A percentile compares a stretch with the other conserved stretches of the same genome.
Conservation (phyloP, 1,140 invertebrate species). For the Hestina assimilis region DNA sequence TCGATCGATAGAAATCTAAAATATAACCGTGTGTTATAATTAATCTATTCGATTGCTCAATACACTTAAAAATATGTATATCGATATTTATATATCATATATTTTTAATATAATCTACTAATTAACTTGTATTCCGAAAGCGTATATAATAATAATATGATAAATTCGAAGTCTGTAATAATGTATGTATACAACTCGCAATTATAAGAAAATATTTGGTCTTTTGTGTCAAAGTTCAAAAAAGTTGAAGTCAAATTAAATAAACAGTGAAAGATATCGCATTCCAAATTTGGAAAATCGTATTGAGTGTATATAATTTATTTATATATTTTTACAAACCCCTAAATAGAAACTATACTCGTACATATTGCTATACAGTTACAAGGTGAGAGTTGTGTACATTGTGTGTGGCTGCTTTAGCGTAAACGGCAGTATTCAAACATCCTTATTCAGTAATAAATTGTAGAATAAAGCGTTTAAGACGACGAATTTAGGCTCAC, state of each 20-base stretch:
- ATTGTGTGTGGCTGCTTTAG: slow-evolving; percentile 2
- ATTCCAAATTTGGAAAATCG: slow-evolving; percentile 31
- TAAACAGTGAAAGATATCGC: slow-evolving; percentile 44
- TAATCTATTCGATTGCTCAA: slow-evolving; percentile 1
- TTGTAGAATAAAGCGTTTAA: slow-evolving; percentile 24
- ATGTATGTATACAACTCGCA: slow-evolving; percentile 20
- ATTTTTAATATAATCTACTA: slow-evolving; percentile 1
- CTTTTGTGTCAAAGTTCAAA: slow-evolving; percentile 40
- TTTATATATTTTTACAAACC: slow-evolving; percentile 44
- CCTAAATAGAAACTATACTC: slow-evolving; percentile 30
- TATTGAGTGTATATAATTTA: slow-evolving; percentile 36
- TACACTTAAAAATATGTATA: no score
- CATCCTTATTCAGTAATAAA: slow-evolving; percentile 19
- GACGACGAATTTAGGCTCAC: slow-evolving; percentile 5
- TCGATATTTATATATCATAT: no score
- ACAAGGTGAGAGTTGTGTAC: no score
- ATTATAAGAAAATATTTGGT: slow-evolving; percentile 58
- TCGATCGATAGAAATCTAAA: slow-evolving; percentile 1
- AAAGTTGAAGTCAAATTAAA: slow-evolving; percentile 31
- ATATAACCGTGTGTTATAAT: slow-evolving; percentile 8
- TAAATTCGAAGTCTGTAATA: slow-evolving; percentile 7
- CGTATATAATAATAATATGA: slow-evolving; percentile 9
- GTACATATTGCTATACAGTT: slow-evolving; percentile 34
- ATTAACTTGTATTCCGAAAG: slow-evolving; percentile 7
- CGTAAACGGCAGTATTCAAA: slow-evolving; percentile 11